Evolutionary conservation across 2,888 invertebrate genomes (phyloP).

Genomic region (Gnatocerus cornutus): DNA sequence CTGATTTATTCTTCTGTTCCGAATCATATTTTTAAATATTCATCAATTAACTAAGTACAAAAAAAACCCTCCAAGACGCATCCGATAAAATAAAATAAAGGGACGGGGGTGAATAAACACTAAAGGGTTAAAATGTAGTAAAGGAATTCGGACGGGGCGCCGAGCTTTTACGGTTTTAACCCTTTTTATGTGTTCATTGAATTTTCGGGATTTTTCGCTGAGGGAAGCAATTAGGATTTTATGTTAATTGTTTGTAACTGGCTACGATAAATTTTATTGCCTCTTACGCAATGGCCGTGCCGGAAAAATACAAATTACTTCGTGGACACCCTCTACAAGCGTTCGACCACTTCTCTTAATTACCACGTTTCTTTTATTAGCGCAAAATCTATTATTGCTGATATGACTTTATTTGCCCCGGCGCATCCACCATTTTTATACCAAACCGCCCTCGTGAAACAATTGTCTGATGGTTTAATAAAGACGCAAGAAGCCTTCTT

Average conservation of each 20-base stretch:
- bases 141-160: slow-evolving; percentile 59
- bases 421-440: too few species aligned
- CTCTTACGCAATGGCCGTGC: slow-evolving; percentile 55
- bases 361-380: neutral
- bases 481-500: slow-evolving; percentile 30
- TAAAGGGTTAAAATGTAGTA: slow-evolving; percentile 64
- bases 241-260: slow-evolving; percentile 67
- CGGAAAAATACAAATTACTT: slow-evolving; percentile 53
- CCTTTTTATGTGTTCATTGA: slow-evolving; percentile 67
- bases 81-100: slow-evolving; percentile 64
- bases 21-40: slow-evolving; percentile 48
- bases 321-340: slow-evolving; percentile 27
- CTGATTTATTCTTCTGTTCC: slow-evolving; percentile 32
- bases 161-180: slow-evolving; percentile 63
- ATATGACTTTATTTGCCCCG: too few species aligned
- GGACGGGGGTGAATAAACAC: slow-evolving; percentile 62
- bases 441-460: too few species aligned
- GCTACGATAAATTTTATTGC: slow-evolving; percentile 63
- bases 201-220: slow-evolving; percentile 66
- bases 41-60: slow-evolving; percentile 47
- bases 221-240: slow-evolving; percentile 66
- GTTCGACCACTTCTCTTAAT: slow-evolving; percentile 7
- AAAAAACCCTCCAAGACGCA: slow-evolving; percentile 44
- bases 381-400: neutral
- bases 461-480: slow-evolving; percentile 34